phyloP scores from a whole-genome alignment of 2,113 vertebrate species.

The Muntiacus reevesi region DNA sequence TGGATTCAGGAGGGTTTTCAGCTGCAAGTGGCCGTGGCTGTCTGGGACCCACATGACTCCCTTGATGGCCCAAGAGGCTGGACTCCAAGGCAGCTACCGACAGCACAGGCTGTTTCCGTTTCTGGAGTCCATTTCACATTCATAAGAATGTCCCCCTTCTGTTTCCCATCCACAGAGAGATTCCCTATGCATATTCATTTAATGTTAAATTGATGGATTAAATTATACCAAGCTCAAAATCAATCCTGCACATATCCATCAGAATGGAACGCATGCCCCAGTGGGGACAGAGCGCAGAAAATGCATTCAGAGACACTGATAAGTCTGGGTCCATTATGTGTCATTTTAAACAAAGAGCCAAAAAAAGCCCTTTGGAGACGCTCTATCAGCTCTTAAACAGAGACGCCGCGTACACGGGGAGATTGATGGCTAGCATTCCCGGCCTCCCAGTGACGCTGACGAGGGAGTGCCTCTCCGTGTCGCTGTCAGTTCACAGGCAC shows the following conservation, averaged over 20 bases:
- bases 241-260: constrained; percentile 90
- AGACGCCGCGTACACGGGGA: constrained; percentile 87
- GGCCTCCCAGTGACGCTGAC: constrained; percentile 87
- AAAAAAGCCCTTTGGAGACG: constrained; percentile 91
- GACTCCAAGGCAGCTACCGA: constrained; percentile 83
- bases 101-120: constrained; percentile 78
- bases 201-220: constrained; percentile 98
- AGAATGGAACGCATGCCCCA: constrained; percentile 86
- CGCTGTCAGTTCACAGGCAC: constrained; percentile 82
- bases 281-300: constrained; percentile 85
- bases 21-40: neutral
- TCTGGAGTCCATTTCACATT: constrained; percentile 85
- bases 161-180: constrained; percentile 83
- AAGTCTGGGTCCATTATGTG: constrained; percentile 95
- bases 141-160: constrained; percentile 83
- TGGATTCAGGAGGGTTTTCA: accelerated
- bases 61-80: neutral
- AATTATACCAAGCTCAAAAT: constrained; percentile 94
- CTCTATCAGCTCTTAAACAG: constrained; percentile 98
- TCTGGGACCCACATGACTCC: neutral
- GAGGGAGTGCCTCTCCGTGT: constrained; percentile 76
- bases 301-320: constrained; percentile 93
- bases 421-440: constrained; percentile 95
- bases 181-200: constrained; percentile 92
- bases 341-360: constrained; percentile 96